These are phyloP conservation scores for Helicolenus hilgendorfi DNA, from an alignment of 2,797 vertebrate species.

Conservation along the genomic window DNA sequence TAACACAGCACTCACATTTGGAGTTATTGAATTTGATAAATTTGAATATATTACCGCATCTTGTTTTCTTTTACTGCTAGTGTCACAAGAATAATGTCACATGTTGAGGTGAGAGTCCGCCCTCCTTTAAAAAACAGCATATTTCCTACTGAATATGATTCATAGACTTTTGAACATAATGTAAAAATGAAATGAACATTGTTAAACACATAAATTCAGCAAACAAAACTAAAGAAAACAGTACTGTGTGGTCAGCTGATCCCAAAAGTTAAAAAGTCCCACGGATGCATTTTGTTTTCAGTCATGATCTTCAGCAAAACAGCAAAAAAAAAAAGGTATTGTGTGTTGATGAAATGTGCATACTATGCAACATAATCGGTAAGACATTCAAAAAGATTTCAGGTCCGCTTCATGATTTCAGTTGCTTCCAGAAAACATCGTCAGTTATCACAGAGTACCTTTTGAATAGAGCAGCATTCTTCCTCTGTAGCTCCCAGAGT, in stretches of 20 bases:
- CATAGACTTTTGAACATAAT: background rate
- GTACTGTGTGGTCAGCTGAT: background rate
- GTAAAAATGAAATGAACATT: background rate
- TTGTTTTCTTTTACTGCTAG: background rate
- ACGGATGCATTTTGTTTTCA: background rate
- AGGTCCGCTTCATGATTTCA: background rate
- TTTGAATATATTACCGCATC: background rate
- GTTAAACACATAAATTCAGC: background rate
- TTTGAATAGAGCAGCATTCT: slow-evolving; percentile 9
- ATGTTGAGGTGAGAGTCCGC: background rate
- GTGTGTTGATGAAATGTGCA: background rate
- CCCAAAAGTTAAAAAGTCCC: background rate
- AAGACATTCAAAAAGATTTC: slow-evolving; percentile 27
- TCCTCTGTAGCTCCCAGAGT: background rate
- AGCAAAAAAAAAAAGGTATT: background rate
- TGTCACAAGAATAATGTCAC: background rate
- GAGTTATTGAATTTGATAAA: background rate
- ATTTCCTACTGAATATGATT: background rate
- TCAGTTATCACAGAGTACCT: slow-evolving; percentile 21
- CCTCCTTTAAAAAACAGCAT: background rate
- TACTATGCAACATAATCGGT: slow-evolving; percentile 8
- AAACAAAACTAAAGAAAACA: background rate
- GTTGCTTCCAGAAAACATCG: background rate
- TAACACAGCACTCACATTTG: slow-evolving; percentile 24
- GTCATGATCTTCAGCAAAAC: background rate